Base-by-base conservation (phyloP, 2,888 invertebrate species). In the Heliconius aoede region DNA sequence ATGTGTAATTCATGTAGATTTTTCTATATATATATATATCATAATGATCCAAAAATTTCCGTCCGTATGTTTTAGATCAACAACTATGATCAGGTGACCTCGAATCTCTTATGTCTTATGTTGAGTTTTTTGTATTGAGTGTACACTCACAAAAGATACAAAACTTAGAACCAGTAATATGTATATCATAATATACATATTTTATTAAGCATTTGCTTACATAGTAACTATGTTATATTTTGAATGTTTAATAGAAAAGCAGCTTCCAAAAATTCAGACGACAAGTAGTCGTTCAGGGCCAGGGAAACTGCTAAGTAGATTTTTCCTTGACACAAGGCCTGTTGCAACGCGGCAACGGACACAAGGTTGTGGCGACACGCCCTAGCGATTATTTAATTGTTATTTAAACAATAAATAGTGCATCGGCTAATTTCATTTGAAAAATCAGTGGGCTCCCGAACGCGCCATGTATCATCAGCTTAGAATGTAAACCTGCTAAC, bases 271-370 rank as follows among this genome's bases (percentile, higher is more conserved):
- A 80, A 81, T 79, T 76, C 68, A 72, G 78, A 73, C 71, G 78
- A 73, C 76, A 80, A 80, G 76, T 72, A 68, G 88, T 65, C 72
- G 77, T 81, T 91, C 90, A 91, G 89, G 91, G 93, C 90, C 91
- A 90, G 92, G 93, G 93, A 94, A 94, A 94, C 92, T 88, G 90
- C 76, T 89, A 93, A 93, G 90, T 94, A 88, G 91, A 90, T 87
- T 91, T 94, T 92, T 91, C 94, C 94, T 94, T 94, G 94, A 94
- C 94, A 93, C 91, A 86, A 89, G 89, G 90, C 90, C 90, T 92
- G 92, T 93, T 93, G 93, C 92, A 93, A 93, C 90, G 89, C 89
- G 88, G 89, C 90, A 91, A 92, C 88, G 87, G 90, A 91, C 86
- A 92, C 94, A 94, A 94, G 94, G 94, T 92, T 91, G 86, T 86